phyloP scores from a whole-genome alignment of 2,888 invertebrate genomes.

The Galerucella calmariensis region DNA sequence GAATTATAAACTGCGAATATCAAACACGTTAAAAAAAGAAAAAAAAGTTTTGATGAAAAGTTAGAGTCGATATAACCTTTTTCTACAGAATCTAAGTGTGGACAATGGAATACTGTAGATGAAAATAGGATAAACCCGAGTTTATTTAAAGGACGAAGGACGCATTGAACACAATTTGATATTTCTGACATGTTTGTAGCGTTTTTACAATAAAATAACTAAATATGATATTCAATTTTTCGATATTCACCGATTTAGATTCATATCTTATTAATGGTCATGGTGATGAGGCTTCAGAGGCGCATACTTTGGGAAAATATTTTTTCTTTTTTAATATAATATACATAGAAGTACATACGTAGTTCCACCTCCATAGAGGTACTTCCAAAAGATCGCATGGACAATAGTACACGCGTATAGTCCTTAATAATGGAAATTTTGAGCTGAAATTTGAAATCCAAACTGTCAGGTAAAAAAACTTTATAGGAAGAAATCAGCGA shows the following conservation, averaged over 20 bases:
- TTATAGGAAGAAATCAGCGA: too few relatives aligned
- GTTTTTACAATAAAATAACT: not conserved
- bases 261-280: not conserved
- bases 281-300: not conserved
- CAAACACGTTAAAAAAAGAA: not conserved
- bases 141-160: not conserved
- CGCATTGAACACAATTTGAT: not conserved
- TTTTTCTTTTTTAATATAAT: not conserved
- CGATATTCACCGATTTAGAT: not conserved
- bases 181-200: not conserved
- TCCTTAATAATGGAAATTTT: too few relatives aligned
- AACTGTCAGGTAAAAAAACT: too few relatives aligned
- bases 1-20: not conserved
- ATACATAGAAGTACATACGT: too few relatives aligned
- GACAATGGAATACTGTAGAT: not conserved
- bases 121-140: not conserved
- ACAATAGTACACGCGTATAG: too few relatives aligned
- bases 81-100: not conserved
- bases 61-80: not conserved
- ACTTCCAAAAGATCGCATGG: too few relatives aligned
- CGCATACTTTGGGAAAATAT: not conserved
- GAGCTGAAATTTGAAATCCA: too few relatives aligned
- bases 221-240: not conserved
- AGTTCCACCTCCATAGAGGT: too few relatives aligned
- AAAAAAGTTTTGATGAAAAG: not conserved